Conservation (phyloP, 2,888 invertebrate genomes). For the Volucella inflata region DNA sequence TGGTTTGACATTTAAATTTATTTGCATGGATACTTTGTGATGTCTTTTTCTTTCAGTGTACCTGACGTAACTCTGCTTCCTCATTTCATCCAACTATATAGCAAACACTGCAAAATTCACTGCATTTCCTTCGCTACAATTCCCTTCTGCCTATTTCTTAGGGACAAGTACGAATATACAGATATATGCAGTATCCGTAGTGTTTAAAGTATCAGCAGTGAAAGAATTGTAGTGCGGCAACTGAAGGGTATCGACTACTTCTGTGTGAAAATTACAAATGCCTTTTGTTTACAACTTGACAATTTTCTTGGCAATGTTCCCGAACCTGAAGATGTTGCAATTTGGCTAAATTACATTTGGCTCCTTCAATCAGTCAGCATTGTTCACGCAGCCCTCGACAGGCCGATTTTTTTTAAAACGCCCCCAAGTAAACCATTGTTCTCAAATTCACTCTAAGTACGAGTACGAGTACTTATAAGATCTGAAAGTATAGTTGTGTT, state of each 20-base stretch:
- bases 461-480: not conserved
- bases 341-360: conserved; percentile 71
- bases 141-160: not conserved
- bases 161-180: not conserved
- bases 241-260: conserved; percentile 43
- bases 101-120: conserved; percentile 13
- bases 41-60: conserved; percentile 19
- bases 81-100: not conserved
- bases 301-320: conserved; percentile 68
- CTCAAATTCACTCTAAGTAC: not conserved
- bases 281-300: conserved; percentile 57
- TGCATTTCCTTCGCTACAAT: not conserved
- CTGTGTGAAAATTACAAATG: conserved; percentile 54
- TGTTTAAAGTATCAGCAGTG: conserved; percentile 45
- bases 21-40: not conserved
- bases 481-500: not conserved
- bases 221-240: conserved; percentile 8
- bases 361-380: conserved; percentile 72
- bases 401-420: not conserved
- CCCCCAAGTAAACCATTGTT: conserved; percentile 21
- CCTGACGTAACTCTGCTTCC: not conserved
- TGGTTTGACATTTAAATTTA: not conserved
- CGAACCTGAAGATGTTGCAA: conserved; percentile 69
- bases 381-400: conserved; percentile 32
- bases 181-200: not conserved